Evolutionary conservation across 2,888 invertebrate species (phyloP).

Genomic region (Dryobotodes eremita): DNA sequence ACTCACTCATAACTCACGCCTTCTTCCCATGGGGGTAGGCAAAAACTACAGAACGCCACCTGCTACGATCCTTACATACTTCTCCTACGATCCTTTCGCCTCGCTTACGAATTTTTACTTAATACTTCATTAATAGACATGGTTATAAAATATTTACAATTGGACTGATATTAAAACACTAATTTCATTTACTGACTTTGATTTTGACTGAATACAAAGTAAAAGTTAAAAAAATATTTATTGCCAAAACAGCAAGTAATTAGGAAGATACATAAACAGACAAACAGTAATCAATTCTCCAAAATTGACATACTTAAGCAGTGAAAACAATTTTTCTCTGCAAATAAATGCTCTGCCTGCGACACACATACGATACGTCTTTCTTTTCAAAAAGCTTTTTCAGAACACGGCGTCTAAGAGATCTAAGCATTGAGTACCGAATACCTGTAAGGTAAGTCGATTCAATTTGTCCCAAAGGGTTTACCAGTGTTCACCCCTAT

Average conservation of each 20-base stretch:
- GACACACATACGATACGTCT: neutral
- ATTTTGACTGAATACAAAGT: neutral
- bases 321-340: neutral
- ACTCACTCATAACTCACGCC: too few relatives aligned
- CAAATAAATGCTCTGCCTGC: neutral
- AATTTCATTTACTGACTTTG: neutral
- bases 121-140: too few relatives aligned
- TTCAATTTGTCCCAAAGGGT: slow-evolving; percentile 70
- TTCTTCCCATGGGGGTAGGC: too few relatives aligned
- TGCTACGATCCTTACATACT: too few relatives aligned
- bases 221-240: too few relatives aligned
- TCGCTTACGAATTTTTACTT: too few relatives aligned
- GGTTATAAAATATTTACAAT: too few relatives aligned
- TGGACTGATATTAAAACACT: too few relatives aligned
- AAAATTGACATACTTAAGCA: neutral
- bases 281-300: neutral
- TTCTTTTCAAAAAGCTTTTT: slow-evolving; percentile 27
- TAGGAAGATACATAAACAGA: too few relatives aligned
- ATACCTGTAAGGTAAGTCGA: slow-evolving; percentile 63
- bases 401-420: slow-evolving; percentile 38
- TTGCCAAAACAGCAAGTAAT: too few relatives aligned
- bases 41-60: too few relatives aligned
- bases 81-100: too few relatives aligned
- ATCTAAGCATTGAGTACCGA: slow-evolving; percentile 41
- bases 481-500: slow-evolving; percentile 53